These are phyloP conservation scores for Dufourea novaeangliae DNA, from an alignment of 1,140 invertebrate species.

Conservation along the genomic window DNA sequence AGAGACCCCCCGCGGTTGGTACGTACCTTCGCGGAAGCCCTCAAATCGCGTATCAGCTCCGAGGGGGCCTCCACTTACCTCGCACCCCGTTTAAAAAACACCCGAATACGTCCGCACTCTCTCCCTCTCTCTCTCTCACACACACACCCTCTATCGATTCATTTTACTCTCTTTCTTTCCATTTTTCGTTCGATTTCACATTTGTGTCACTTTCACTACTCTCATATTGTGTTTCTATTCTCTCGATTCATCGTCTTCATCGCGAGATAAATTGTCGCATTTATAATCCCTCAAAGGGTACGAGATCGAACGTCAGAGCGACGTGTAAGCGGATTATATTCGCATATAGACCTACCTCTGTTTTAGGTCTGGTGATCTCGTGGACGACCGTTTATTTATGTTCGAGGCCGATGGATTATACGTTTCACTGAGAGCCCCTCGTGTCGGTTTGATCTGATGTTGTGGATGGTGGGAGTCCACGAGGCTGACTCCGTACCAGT, in stretches of 20 bases:
- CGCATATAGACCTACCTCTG: background rate
- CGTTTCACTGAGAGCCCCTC: conserved; percentile 45
- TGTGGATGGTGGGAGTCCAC: conserved; percentile 46
- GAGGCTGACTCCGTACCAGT: conserved; percentile 24
- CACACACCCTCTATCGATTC: conserved; percentile 12
- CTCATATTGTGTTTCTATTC: conserved; percentile 51
- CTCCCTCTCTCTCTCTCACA: conserved; percentile 41
- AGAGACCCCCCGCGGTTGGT: conserved; percentile 86
- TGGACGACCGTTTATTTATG: conserved; percentile 20
- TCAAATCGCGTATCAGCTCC: conserved; percentile 67
- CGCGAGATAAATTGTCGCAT: background rate
- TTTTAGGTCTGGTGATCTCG: conserved; percentile 16
- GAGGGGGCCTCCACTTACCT: conserved; percentile 82
- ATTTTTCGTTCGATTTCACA: background rate
- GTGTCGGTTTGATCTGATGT: conserved; percentile 64
- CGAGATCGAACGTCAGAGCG: conserved; percentile 36
- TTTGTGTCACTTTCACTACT: background rate
- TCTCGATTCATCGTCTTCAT: conserved; percentile 55
- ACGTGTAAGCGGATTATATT: conserved; percentile 35
- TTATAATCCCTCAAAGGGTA: background rate
- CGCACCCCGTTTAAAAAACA: conserved; percentile 67
- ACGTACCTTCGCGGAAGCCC: conserved; percentile 83
- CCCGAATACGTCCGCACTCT: conserved; percentile 57
- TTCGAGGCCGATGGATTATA: background rate
- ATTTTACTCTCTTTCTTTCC: conserved; percentile 19